phyloP scores from a whole-genome alignment of 2,797 vertebrate genomes.

The Platyrinchus mystaceus region DNA sequence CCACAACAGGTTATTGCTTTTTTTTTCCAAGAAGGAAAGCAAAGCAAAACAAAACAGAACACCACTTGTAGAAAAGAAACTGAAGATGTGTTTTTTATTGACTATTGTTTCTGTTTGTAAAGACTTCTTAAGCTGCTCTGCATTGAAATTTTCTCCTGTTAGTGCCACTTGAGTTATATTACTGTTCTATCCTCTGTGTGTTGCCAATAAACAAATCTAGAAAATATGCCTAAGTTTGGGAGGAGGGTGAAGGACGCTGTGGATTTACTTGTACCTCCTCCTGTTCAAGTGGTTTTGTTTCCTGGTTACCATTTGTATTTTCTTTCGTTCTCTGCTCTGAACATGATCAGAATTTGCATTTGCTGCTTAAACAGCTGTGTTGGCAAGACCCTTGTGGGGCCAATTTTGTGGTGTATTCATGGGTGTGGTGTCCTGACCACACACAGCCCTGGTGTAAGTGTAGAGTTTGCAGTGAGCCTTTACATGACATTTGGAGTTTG shows the following conservation, averaged over 20 bases:
- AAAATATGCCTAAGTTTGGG: not conserved
- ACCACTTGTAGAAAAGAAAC: not conserved
- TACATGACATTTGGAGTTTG: not conserved
- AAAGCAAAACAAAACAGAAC: not conserved
- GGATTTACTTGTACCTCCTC: not conserved
- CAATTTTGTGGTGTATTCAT: not conserved
- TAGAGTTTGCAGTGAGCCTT: not conserved
- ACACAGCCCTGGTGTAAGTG: not conserved
- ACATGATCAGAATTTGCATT: constrained; percentile 11
- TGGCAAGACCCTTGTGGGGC: not conserved
- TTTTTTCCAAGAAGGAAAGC: not conserved
- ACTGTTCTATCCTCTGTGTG: not conserved
- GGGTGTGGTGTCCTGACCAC: not conserved
- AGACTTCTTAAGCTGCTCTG: not conserved
- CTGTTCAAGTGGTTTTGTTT: not conserved
- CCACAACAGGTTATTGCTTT: not conserved
- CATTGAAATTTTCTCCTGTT: not conserved
- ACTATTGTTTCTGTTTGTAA: not conserved
- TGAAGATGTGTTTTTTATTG: not conserved
- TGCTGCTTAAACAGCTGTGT: not conserved
- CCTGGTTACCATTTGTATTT: not conserved
- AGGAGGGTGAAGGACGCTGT: not conserved
- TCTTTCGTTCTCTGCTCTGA: not conserved
- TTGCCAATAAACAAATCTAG: not conserved
- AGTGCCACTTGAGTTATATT: not conserved